Conservation (phyloP, 1,140 invertebrate genomes). For the Rhopalosiphum padi region DNA sequence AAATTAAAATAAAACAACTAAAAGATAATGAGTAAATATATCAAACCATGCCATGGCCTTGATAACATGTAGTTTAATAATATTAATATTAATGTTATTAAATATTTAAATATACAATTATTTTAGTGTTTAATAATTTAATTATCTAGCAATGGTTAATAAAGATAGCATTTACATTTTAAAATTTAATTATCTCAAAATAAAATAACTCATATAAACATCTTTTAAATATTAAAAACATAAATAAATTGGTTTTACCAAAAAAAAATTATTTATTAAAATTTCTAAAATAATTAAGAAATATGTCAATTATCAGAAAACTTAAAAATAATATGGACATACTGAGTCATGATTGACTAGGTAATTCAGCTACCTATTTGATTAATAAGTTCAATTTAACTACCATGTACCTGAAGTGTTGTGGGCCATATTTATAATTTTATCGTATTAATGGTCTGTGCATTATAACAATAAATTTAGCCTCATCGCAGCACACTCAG, state of each 20-base stretch:
- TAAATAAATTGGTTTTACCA: not conserved
- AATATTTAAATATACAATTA: not conserved
- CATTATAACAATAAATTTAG: not conserved
- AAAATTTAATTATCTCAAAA: not conserved
- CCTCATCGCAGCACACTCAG: too few relatives aligned
- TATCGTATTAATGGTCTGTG: not conserved
- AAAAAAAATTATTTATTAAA: not conserved
- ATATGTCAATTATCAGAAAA: not conserved
- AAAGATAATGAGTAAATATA: not conserved
- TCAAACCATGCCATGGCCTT: not conserved
- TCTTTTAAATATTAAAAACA: not conserved
- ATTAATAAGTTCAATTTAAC: not conserved
- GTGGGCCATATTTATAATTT: not conserved
- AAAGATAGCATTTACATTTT: too few relatives aligned
- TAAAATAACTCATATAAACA: not conserved
- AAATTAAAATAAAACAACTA: too few relatives aligned
- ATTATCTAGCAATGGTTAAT: not conserved
- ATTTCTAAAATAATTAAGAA: not conserved
- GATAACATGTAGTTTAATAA: not conserved
- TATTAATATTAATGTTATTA: not conserved
- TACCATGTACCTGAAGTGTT: not conserved
- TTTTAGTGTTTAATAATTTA: not conserved
- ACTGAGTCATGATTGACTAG: not conserved
- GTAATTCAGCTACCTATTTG: not conserved
- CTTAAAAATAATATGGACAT: not conserved